These are phyloP conservation scores for Caenorhabditis brenneri DNA, from an alignment of 1,140 invertebrate genomes.

Conservation along the genomic window DNA sequence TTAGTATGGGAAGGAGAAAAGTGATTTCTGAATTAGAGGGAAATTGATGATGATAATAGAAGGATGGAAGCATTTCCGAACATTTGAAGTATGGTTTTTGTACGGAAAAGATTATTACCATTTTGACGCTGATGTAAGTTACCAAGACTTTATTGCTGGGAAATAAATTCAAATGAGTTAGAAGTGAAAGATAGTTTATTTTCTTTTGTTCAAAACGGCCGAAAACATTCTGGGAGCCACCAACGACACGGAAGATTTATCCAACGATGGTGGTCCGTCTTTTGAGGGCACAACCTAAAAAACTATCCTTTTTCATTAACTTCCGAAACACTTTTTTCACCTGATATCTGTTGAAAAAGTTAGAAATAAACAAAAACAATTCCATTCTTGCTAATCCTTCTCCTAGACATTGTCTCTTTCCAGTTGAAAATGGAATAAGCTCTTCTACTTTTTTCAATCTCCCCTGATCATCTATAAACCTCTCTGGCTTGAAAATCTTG, in stretches of 20 bases:
- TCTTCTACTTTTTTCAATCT: conserved; percentile 80
- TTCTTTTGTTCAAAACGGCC: not conserved
- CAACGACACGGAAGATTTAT: not conserved
- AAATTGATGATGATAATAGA: no score
- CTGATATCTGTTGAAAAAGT: conserved; percentile 83
- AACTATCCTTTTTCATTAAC: not conserved
- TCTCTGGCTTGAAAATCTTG: conserved; percentile 80
- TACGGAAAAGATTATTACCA: no score
- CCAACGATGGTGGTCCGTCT: conserved; percentile 58
- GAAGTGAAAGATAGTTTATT: no score
- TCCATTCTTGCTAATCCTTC: conserved; percentile 86
- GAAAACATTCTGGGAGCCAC: not conserved
- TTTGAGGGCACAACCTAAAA: not conserved
- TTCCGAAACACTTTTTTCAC: not conserved
- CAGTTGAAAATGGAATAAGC: conserved; percentile 84
- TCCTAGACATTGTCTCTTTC: no score
- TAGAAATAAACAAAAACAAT: conserved; percentile 83
- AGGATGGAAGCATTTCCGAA: no score
- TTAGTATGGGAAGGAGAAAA: not conserved
- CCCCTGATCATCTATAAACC: conserved; percentile 82
- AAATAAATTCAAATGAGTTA: no score
- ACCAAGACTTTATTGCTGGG: no score
- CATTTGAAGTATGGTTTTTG: no score
- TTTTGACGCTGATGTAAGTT: no score
- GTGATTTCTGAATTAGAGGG: no score